These are phyloP conservation scores for Bugulina stolonifera DNA, from an alignment of 2,888 invertebrate species.

Conservation along the genomic window DNA sequence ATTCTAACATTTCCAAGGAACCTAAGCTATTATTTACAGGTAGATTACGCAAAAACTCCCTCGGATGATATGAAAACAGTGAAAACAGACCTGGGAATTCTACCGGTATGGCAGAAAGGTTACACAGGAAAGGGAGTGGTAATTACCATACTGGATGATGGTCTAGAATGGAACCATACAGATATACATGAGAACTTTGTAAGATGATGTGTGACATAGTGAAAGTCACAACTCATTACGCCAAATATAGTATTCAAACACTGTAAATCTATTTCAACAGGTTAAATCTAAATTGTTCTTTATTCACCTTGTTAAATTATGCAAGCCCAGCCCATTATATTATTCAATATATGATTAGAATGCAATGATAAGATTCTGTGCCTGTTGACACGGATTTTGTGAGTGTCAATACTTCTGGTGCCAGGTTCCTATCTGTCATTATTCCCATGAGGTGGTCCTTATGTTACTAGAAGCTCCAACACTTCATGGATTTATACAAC, in stretches of 20 bases:
- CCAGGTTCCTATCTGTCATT: not conserved
- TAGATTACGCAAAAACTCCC: not conserved
- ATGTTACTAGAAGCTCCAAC: not conserved
- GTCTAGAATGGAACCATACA: slow-evolving; percentile 74
- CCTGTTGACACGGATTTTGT: not conserved
- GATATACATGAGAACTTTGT: slow-evolving; percentile 73
- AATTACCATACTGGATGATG: slow-evolving; percentile 80
- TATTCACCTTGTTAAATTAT: not conserved
- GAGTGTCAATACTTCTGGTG: not conserved
- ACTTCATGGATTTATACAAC: no score
- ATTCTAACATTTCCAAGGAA: no score
- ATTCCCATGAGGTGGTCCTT: not conserved
- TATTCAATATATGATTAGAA: not conserved
- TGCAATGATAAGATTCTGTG: not conserved
- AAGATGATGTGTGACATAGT: slow-evolving; percentile 51
- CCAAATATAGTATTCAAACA: not conserved
- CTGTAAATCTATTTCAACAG: not conserved
- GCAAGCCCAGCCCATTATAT: not conserved
- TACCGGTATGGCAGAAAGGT: slow-evolving; percentile 74
- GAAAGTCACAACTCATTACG: not conserved
- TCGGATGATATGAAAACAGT: slow-evolving; percentile 4
- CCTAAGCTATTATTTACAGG: no score
- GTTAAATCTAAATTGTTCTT: not conserved
- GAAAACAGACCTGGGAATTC: slow-evolving; percentile 74
- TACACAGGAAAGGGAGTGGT: slow-evolving; percentile 73